Base-by-base conservation (phyloP, 1,140 invertebrate species). In the Andricus grossulariae region DNA sequence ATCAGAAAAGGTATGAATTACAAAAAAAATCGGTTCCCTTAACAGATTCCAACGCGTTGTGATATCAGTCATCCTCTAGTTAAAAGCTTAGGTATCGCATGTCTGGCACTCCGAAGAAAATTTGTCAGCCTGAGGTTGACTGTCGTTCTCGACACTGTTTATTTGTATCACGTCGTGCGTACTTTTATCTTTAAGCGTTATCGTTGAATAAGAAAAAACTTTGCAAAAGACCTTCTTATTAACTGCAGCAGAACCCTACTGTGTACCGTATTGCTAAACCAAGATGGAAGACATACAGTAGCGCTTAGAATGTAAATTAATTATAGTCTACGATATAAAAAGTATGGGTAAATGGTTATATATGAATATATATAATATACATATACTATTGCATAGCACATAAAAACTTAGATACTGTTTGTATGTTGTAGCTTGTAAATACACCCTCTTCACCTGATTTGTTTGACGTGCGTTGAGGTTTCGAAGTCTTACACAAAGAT, bases 301-400 rank as follows among this genome's bases (percentile, higher is more conserved):
- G 71, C 45, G n/a, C 75, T 75, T 79, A 82, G 74, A 73, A 74
- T 50, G 49, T 81, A 77, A 84, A 84, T 51, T 75, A 73, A 72
- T 72, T 66, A 66, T 75, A 80, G 72, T 76, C 72, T 79, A 77
- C 73, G 54, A 76, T 72, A 80, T 76, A 73, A 66, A 66, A 55
- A 66, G 15, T 66, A 66, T 16, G 60, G 32, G 60, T 45, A 66
- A 66, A 39, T 66, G 60, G 60, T 66, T 75, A 78, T 75, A 81
- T 79, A 79, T 79, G 76, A 74, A 71, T 50, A 49, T 72, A 73
- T 76, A 72, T 71, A 75, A 71, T 54, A 77, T 77, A 74, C 54
- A 76, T 72, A 76, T 76, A 85, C 57, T 86, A 86, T 84, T 79
- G 79, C 82, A 76, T 86, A 87, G 85, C 84, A 87, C 82, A 79